Conservation (phyloP, 2,797 vertebrate species). For the Protonibea diacanthus region DNA sequence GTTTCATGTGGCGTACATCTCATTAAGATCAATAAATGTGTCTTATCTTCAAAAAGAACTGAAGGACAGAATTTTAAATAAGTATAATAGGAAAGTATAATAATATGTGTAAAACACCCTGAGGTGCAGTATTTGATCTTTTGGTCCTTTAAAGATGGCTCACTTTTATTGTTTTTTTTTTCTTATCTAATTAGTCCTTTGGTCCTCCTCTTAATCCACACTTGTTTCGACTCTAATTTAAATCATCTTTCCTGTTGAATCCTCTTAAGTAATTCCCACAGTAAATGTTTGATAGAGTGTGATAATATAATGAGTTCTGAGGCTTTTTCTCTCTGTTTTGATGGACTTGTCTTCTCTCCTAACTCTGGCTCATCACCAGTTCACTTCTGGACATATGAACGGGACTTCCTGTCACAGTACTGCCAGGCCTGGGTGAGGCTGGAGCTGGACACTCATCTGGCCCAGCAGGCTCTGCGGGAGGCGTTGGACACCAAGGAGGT, state of each 20-base stretch:
- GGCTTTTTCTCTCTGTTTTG: conserved; percentile 3
- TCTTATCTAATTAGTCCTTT: conserved; percentile 30
- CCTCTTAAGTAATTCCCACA: neutral
- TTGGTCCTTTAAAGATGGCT: conserved; percentile 7
- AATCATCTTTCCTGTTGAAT: conserved; percentile 22
- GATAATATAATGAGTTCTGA: conserved; percentile 36
- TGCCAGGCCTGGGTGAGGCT: conserved; percentile 85
- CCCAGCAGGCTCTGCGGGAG: conserved; percentile 85
- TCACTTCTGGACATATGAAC: conserved; percentile 85
- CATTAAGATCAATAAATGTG: conserved; percentile 8
- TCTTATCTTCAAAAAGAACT: conserved; percentile 29
- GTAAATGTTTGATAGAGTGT: conserved; percentile 1
- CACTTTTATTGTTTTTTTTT: conserved; percentile 24
- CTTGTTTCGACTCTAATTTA: conserved; percentile 30
- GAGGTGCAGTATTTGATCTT: conserved; percentile 12
- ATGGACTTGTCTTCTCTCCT: conserved; percentile 35
- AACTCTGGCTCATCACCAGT: conserved; percentile 63
- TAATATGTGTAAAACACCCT: conserved; percentile 5
- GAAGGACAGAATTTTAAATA: neutral
- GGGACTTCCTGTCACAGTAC: conserved; percentile 84
- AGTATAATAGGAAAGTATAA: neutral
- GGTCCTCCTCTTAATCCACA: conserved; percentile 20
- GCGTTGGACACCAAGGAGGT: conserved; percentile 85
- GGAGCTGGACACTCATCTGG: conserved; percentile 85
- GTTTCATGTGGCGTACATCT: conserved; percentile 1